Conservation (phyloP, 2,113 vertebrate genomes). For the Muntiacus reevesi region DNA sequence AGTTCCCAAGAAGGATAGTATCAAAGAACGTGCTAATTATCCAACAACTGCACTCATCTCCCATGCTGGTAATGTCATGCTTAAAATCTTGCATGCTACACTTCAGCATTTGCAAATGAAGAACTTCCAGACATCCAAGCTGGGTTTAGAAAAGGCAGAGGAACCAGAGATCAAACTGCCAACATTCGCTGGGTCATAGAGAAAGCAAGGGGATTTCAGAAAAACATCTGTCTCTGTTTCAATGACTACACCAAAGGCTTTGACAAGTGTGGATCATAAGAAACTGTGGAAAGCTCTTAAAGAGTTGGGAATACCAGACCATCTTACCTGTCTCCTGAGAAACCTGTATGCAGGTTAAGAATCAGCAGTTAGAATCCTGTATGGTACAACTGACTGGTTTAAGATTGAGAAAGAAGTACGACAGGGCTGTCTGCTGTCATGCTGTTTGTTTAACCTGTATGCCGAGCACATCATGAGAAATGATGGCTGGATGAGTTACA, state of each 20-base stretch:
- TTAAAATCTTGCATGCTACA: background rate
- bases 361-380: background rate
- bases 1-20: background rate
- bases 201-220: background rate
- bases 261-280: background rate
- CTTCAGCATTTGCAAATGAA: background rate
- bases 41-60: background rate
- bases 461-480: background rate
- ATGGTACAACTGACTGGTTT: background rate
- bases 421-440: background rate
- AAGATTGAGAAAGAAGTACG: background rate
- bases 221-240: background rate
- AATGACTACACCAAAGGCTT: background rate
- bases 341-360: background rate
- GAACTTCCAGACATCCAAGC: background rate
- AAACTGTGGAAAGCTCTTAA: background rate
- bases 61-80: background rate
- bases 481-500: background rate
- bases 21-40: background rate
- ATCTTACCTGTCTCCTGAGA: background rate
- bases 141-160: background rate
- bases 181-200: background rate
- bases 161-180: background rate
- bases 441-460: background rate
- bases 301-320: background rate